A percentile compares a stretch with the other conserved stretches of the same genome.
phyloP scores from a whole-genome alignment of 2,797 vertebrate species.

The Halcyon badia region DNA sequence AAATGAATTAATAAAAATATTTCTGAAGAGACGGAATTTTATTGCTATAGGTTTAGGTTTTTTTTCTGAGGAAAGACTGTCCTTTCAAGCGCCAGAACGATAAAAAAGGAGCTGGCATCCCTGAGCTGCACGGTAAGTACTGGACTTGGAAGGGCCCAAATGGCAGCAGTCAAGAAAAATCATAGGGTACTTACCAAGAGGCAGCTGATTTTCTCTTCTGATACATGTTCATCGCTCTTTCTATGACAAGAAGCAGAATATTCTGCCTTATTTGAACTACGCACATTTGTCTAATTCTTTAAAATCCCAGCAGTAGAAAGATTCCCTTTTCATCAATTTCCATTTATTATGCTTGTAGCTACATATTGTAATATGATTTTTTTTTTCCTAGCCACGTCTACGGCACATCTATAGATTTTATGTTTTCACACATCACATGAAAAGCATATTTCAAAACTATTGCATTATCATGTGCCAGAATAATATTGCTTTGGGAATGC shows the following conservation, averaged over 20 bases:
- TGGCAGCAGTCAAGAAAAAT: slow-evolving; percentile 60
- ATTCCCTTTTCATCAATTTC: slow-evolving; percentile 61
- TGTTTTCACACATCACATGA: slow-evolving; percentile 55
- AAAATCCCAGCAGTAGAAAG: slow-evolving; percentile 56
- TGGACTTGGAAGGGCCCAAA: slow-evolving; percentile 38
- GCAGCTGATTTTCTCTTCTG: slow-evolving; percentile 58
- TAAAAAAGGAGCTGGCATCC: not conserved
- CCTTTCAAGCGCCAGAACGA: not conserved
- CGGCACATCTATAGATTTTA: slow-evolving; percentile 49
- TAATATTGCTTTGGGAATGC: slow-evolving; percentile 52
- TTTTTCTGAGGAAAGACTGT: not conserved
- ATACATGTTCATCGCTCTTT: slow-evolving; percentile 39
- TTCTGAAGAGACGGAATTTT: not conserved
- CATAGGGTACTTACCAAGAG: slow-evolving; percentile 34
- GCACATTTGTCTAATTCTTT: slow-evolving; percentile 66
- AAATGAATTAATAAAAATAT: not conserved
- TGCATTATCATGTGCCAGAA: slow-evolving; percentile 39
- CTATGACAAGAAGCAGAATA: slow-evolving; percentile 58
- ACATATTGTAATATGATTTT: slow-evolving; percentile 13
- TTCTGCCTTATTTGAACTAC: slow-evolving; percentile 46
- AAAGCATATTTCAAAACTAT: slow-evolving; percentile 65
- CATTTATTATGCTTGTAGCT: slow-evolving; percentile 58
- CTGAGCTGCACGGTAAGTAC: not conserved
- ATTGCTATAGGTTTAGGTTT: not conserved
- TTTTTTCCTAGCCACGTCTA: slow-evolving; percentile 41